phyloP scores from a whole-genome alignment of 2,113 vertebrate genomes.

The Tinamus guttatus region DNA sequence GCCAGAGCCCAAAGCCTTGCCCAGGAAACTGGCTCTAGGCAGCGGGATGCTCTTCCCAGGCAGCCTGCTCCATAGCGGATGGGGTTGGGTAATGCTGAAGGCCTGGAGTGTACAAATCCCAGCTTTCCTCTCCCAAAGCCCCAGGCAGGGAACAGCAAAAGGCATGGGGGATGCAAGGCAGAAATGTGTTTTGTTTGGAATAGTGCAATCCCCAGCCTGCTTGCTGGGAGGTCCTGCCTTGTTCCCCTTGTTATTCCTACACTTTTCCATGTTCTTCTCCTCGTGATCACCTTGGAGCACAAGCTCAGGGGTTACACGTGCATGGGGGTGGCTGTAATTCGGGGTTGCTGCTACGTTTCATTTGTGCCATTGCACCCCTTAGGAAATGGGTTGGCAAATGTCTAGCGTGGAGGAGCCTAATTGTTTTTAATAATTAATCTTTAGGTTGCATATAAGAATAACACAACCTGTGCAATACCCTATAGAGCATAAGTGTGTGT shows the following conservation, averaged over 20 bases:
- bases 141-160: neutral
- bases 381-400: neutral
- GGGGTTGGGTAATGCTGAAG: neutral
- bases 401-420: neutral
- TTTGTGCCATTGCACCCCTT: neutral
- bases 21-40: accelerated
- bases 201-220: accelerated
- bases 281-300: neutral
- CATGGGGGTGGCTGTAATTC: neutral
- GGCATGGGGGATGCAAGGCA: neutral
- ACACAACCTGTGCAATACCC: accelerated
- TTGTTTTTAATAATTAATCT: neutral
- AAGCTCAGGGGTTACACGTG: neutral
- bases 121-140: neutral
- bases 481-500: neutral
- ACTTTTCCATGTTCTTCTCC: neutral
- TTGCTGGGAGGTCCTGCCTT: neutral
- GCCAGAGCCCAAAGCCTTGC: neutral
- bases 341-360: neutral
- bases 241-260: neutral
- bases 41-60: neutral
- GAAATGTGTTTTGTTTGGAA: neutral
- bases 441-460: neutral
- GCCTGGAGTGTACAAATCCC: neutral
- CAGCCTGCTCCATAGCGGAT: neutral